Evolutionary conservation across 2,113 vertebrate species (phyloP), one percentile per base, ranked within the genome.

Genomic region (Gambusia affinis): DNA sequence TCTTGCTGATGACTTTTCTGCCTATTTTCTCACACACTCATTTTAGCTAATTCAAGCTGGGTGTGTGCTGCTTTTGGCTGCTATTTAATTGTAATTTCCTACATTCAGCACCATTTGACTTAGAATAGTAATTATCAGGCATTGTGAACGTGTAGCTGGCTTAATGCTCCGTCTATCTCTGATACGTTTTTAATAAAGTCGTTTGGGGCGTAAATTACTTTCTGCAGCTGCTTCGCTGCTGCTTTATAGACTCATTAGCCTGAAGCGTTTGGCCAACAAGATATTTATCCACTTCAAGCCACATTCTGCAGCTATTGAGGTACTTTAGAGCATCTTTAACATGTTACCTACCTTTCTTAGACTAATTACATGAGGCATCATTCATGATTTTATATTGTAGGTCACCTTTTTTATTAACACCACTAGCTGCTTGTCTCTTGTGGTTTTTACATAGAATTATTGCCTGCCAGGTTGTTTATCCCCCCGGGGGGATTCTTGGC

Each of bases 161-260:
- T 85, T 90, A 88, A 92, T 91, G 87, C 79, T 82, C 86, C 82
- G 78, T 85, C 87, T 84, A 31, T 88, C 78, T 86, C 76, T 88
- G 88, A 92, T 91, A 87, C 77, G 70, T 88, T 89, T 93, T 93
- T 91, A 91, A 91, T 91, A 90, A 91, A 92, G 85, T 85, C 86
- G 75, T 93, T 90, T 86, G 54, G 51, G 64, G 70, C 28, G 14
- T 85, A 88, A 92, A 91, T 92, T 83, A 91, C 88, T 74, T 81
- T 91, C 75, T 84, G 87, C 89, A 91, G 90, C 83, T 89, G 89
- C 80, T 85, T 76, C 33, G 62, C 76, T 75, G 73, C 83, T 86
- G 84, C 76, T 88, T 88, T 81, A 79, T 84, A 0, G 81, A 86
- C 54, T 89, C 88, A 92, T 93, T 91, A 87, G 72, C 83, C 44